A percentile compares a stretch with the other conserved stretches of the same genome.
phyloP scores from a whole-genome alignment of 2,113 vertebrate species.

The Mustela lutreola region DNA sequence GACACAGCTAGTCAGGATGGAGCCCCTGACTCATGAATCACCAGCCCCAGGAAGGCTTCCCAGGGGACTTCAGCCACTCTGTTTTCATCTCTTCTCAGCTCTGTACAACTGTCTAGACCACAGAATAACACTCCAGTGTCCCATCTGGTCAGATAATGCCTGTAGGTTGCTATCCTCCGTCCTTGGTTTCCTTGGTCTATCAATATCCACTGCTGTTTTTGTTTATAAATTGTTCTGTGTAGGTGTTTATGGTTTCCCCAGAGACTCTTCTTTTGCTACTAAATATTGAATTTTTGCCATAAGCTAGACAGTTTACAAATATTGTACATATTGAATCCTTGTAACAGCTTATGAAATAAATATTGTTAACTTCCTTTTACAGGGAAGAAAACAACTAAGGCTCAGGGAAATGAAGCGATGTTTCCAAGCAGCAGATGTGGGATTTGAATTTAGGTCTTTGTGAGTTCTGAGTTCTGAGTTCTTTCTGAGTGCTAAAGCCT shows the following conservation, averaged over 20 bases:
- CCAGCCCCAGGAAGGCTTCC: not conserved
- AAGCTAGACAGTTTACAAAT: constrained; percentile 18
- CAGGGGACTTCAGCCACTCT: not conserved
- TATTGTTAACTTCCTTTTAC: not conserved
- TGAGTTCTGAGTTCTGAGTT: not conserved
- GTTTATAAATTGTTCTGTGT: not conserved
- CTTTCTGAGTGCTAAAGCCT: not conserved
- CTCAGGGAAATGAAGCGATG: not conserved
- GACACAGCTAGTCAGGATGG: not conserved
- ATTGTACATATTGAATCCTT: constrained; percentile 22
- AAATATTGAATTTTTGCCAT: constrained; percentile 3
- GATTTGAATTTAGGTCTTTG: constrained; percentile 9
- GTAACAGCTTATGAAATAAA: constrained; percentile 15
- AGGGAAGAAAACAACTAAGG: constrained; percentile 9
- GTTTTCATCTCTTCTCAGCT: not conserved
- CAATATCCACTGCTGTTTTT: not conserved
- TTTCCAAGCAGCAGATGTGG: not conserved
- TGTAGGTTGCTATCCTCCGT: not conserved
- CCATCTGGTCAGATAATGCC: not conserved
- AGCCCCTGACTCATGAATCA: not conserved
- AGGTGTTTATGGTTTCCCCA: not conserved
- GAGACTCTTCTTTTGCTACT: not conserved
- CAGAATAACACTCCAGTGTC: not conserved
- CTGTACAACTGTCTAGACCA: not conserved
- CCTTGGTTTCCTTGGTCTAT: not conserved